phyloP scores from a whole-genome alignment of 23 tunicate species.

The Aplidium turbinatum region DNA sequence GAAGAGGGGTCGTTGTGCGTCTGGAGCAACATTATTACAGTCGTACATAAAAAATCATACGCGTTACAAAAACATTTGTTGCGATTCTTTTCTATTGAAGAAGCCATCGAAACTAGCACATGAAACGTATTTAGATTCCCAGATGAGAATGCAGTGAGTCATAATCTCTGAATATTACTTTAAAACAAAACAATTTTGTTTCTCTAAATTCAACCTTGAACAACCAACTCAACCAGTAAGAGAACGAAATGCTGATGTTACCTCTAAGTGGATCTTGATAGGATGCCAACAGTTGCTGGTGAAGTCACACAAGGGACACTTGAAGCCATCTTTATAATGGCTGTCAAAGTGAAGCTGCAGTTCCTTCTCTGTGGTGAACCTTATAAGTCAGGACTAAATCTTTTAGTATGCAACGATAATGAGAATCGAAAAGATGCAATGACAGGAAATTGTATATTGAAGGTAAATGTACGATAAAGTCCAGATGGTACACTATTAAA shows the following conservation, averaged over 20 bases:
- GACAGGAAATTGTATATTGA: too few species aligned
- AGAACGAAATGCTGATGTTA: background rate
- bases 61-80: background rate
- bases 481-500: too few species aligned
- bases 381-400: too few species aligned
- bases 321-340: slow-evolving; percentile 15
- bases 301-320: slow-evolving; percentile 30
- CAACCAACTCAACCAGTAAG: background rate
- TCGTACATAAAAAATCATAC: background rate
- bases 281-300: slow-evolving; percentile 8
- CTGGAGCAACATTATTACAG: slow-evolving; percentile 1
- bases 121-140: too few species aligned
- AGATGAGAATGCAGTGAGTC: too few species aligned
- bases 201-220: background rate
- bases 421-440: too few species aligned
- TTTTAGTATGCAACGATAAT: too few species aligned
- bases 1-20: slow-evolving; percentile 28
- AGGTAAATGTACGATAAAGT: too few species aligned
- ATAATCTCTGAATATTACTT: too few species aligned
- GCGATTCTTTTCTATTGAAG: too few species aligned
- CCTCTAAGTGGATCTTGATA: slow-evolving; percentile 30
- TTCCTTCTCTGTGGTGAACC: slow-evolving; percentile 21
- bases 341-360: background rate
- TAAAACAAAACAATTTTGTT: background rate
- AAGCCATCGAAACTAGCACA: too few species aligned